Evolutionary conservation across 1,140 invertebrate species (phyloP).

Genomic region (Microplitis demolitor): DNA sequence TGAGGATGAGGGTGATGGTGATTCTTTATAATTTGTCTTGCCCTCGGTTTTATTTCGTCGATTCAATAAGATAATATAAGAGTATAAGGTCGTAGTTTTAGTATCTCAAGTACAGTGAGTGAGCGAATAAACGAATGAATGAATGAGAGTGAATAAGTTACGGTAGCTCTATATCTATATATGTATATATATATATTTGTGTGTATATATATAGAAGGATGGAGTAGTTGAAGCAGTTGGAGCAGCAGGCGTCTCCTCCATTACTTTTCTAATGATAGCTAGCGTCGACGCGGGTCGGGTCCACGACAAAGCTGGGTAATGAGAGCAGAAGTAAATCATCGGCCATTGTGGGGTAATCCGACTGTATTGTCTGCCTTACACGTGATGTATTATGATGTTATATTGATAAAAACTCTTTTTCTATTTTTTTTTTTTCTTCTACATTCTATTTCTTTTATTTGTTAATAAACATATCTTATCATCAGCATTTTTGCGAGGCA

Average conservation of each 20-base stretch:
- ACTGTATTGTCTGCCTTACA: constrained; percentile 50
- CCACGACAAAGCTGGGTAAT: constrained; percentile 54
- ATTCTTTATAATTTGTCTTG: constrained; percentile 46
- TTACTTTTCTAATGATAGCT: constrained; percentile 55
- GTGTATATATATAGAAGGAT: too few relatives aligned
- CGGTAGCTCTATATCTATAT: too few relatives aligned
- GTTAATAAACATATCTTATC: too few relatives aligned
- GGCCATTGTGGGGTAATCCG: constrained; percentile 55
- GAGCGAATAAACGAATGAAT: constrained; percentile 7
- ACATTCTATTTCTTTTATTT: not conserved
- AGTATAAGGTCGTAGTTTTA: constrained; percentile 23
- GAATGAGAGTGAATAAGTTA: too few relatives aligned
- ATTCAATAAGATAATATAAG: constrained; percentile 45
- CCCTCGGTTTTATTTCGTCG: constrained; percentile 14
- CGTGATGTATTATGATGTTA: constrained; percentile 55
- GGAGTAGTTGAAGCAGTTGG: too few relatives aligned
- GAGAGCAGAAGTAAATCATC: constrained; percentile 58
- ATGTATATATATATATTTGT: too few relatives aligned
- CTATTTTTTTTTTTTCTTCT: too few relatives aligned
- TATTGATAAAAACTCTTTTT: constrained; percentile 15
- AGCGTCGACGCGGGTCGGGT: constrained; percentile 36
- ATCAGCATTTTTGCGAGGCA: too few relatives aligned
- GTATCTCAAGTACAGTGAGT: constrained; percentile 1
- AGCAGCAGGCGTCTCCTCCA: constrained; percentile 36
- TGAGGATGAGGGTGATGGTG: constrained; percentile 1